These are phyloP conservation scores for Oreonectes daqikongensis DNA, from an alignment of 2,797 vertebrate species.

Conservation along the genomic window DNA sequence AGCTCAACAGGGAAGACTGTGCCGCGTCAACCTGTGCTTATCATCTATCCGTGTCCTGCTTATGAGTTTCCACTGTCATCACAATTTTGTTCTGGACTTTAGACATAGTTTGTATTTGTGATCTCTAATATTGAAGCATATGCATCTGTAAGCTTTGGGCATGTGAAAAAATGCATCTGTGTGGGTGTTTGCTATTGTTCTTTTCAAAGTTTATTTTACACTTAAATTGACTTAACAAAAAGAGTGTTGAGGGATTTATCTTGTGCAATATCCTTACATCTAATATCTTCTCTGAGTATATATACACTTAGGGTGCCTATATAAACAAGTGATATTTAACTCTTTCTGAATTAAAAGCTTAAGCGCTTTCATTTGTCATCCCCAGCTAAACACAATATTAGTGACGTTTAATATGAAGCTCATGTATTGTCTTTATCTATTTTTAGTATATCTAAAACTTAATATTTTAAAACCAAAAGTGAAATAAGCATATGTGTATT, in stretches of 20 bases:
- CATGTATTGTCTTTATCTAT: not conserved
- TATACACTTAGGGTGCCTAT: not conserved
- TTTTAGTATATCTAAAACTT: not conserved
- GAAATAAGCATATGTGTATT: no score
- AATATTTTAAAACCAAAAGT: no score
- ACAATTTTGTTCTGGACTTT: slow-evolving; percentile 15
- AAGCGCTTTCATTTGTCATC: not conserved
- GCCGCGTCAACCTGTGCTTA: slow-evolving; percentile 6
- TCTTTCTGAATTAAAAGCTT: not conserved
- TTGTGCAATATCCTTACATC: slow-evolving; percentile 14
- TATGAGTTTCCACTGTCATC: slow-evolving; percentile 41
- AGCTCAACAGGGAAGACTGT: slow-evolving; percentile 24
- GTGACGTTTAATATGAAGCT: not conserved
- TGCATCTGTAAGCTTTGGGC: slow-evolving; percentile 26
- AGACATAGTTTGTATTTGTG: slow-evolving; percentile 16
- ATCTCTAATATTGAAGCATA: slow-evolving; percentile 4
- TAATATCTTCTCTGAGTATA: slow-evolving; percentile 1
- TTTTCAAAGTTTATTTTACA: slow-evolving; percentile 43
- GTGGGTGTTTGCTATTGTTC: slow-evolving; percentile 38
- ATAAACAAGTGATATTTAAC: slow-evolving; percentile 12
- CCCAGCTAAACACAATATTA: not conserved
- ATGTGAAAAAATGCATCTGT: slow-evolving; percentile 18
- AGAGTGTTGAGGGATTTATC: slow-evolving; percentile 27
- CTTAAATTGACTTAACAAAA: slow-evolving; percentile 40
- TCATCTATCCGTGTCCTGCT: slow-evolving; percentile 10